Evolutionary conservation across 2,113 vertebrate species (phyloP).

Genomic region (Empidonax traillii): DNA sequence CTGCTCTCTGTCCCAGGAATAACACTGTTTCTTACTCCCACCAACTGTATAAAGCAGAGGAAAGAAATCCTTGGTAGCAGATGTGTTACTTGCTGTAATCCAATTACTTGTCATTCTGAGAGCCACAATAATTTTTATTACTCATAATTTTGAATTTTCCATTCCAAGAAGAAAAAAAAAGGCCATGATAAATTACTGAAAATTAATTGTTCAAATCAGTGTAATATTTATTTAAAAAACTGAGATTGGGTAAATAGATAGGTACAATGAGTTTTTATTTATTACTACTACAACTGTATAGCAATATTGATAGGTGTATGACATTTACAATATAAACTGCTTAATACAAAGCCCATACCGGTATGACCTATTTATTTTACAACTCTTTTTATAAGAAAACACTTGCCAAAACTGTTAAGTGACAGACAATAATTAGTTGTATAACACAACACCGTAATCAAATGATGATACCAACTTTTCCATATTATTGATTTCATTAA

Average conservation of each 20-base stretch:
- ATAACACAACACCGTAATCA: conserved; percentile 22
- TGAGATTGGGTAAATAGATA: conserved; percentile 17
- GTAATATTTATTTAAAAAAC: conserved; percentile 56
- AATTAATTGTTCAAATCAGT: conserved; percentile 43
- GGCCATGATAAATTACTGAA: neutral
- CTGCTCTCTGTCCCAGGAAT: neutral
- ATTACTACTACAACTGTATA: conserved; percentile 52
- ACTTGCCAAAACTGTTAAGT: neutral
- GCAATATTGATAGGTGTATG: neutral
- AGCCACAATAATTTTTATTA: neutral
- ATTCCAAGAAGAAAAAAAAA: conserved; percentile 11
- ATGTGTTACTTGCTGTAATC: neutral
- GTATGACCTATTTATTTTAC: conserved; percentile 39
- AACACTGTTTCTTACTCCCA: neutral
- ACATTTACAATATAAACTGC: conserved; percentile 39
- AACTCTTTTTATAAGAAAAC: conserved; percentile 19
- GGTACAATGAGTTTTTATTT: conserved; percentile 52
- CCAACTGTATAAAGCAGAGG: neutral
- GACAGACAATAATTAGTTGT: neutral
- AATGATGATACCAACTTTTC: neutral
- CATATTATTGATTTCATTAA: neutral
- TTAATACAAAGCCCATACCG: conserved; percentile 54
- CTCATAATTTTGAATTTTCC: neutral
- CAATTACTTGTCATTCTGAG: neutral
- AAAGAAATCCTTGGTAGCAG: neutral